Evolutionary conservation across 2,888 invertebrate species (phyloP).

Genomic region (Drosophila imparisetae): DNA sequence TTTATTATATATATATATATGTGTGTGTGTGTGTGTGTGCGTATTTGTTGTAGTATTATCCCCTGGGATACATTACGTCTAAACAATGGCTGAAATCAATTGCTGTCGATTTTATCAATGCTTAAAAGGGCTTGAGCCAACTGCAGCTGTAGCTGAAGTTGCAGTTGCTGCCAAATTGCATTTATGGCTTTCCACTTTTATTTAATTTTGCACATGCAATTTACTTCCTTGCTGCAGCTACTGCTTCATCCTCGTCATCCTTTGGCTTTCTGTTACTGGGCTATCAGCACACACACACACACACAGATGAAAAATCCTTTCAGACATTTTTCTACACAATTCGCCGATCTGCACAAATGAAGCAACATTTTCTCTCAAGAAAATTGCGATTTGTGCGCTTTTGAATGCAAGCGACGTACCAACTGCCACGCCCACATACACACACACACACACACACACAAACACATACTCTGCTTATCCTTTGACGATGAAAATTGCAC

Average conservation of each 20-base stretch:
- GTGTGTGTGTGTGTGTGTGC: neutral
- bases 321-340: conserved; percentile 74
- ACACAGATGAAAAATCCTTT: conserved; percentile 51
- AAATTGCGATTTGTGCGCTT: conserved; percentile 81
- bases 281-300: conserved; percentile 39
- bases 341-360: conserved; percentile 75
- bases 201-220: conserved; percentile 72
- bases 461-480: conserved; percentile 50
- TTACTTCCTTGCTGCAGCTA: conserved; percentile 31
- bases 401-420: conserved; percentile 71
- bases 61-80: conserved; percentile 32
- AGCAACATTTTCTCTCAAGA: conserved; percentile 77
- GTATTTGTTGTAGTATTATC: conserved; percentile 11
- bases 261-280: conserved; percentile 28
- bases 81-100: conserved; percentile 73
- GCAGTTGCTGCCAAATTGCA: conserved; percentile 70
- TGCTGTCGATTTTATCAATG: conserved; percentile 71
- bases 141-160: conserved; percentile 26
- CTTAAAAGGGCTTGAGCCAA: conserved; percentile 29
- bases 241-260: conserved; percentile 24
- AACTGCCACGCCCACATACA: conserved; percentile 34
- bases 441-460: conserved; percentile 1
- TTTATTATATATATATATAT: neutral
- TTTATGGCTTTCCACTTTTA: conserved; percentile 76
- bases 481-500: conserved; percentile 72